phyloP scores from a whole-genome alignment of 2,113 vertebrate species.

The Dicrurus megarhynchus region DNA sequence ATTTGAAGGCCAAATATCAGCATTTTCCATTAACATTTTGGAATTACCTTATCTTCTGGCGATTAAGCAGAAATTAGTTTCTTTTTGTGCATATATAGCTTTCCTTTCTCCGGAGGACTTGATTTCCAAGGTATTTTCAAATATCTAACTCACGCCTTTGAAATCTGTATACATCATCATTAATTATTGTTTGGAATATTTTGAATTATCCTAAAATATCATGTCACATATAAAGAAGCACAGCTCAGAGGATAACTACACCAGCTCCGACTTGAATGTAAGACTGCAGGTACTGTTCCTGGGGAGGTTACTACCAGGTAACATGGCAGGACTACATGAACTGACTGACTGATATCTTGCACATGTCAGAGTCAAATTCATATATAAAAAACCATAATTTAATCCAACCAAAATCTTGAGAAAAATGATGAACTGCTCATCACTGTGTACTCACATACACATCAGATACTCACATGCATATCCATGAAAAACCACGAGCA shows the following conservation, averaged over 20 bases:
- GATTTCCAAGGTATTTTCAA: neutral
- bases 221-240: neutral
- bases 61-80: neutral
- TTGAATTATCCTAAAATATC: neutral
- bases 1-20: slow-evolving; percentile 6
- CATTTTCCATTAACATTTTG: neutral
- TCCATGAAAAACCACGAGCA: neutral
- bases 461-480: neutral
- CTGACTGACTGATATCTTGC: neutral
- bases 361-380: neutral
- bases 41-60: neutral
- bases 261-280: neutral
- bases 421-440: neutral
- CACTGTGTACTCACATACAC: neutral
- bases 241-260: neutral
- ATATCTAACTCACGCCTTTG: neutral
- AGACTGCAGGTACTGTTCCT: neutral
- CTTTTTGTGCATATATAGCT: neutral
- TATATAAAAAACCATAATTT: neutral
- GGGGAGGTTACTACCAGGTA: neutral
- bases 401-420: neutral
- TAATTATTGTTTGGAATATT: neutral
- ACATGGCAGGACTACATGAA: neutral
- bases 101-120: neutral
- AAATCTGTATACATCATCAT: neutral